These are phyloP conservation scores for Perithous albicinctus DNA, from an alignment of 2,888 invertebrate genomes.

Conservation along the genomic window DNA sequence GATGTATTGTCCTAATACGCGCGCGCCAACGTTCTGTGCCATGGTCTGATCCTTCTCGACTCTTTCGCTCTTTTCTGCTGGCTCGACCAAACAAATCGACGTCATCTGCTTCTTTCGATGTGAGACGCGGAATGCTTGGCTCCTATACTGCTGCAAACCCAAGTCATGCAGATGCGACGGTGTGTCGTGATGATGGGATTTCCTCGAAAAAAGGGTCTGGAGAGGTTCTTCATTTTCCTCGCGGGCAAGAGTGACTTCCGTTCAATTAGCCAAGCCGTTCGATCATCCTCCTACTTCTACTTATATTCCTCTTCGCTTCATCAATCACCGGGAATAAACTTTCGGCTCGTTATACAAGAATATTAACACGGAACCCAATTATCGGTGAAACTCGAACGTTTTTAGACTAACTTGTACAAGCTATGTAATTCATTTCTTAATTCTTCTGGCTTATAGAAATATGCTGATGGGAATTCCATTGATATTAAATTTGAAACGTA, in stretches of 20 bases:
- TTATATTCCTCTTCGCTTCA: conserved; percentile 49
- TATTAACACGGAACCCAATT: conserved; percentile 51
- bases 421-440: not conserved
- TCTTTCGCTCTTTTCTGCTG: conserved; percentile 43
- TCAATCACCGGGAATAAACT: conserved; percentile 67
- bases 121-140: conserved; percentile 12
- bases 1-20: conserved; percentile 63
- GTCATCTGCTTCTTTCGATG: conserved; percentile 67
- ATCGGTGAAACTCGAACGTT: conserved; percentile 41
- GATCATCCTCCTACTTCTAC: conserved; percentile 59
- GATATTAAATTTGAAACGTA: not conserved
- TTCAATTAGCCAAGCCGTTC: conserved; percentile 70
- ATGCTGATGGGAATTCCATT: not conserved
- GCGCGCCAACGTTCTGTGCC: conserved; percentile 36
- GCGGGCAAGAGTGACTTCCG: conserved; percentile 66
- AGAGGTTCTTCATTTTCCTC: conserved; percentile 38
- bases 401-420: conserved; percentile 10
- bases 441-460: not conserved
- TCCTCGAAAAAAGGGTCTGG: conserved; percentile 52
- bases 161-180: conserved; percentile 68
- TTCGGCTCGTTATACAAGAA: conserved; percentile 61
- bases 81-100: conserved; percentile 62
- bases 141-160: conserved; percentile 48
- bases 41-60: conserved; percentile 38
- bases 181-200: conserved; percentile 40